Conservation (phyloP, 2,113 vertebrate species). For the Xyrauchen texanus region DNA sequence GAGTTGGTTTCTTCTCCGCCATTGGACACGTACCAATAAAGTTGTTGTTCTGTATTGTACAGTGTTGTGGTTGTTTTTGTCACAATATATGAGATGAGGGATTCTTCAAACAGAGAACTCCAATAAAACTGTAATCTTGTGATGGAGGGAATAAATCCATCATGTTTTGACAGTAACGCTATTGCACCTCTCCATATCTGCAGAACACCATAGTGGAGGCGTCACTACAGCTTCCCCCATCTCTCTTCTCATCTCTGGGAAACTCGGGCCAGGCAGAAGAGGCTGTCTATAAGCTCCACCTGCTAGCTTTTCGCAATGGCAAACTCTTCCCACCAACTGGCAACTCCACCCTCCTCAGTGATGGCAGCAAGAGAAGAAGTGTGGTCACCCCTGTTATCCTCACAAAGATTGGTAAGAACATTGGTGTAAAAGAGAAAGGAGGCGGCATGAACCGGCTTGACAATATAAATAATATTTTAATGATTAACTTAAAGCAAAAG, state of each 20-base stretch:
- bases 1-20: no score
- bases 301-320: constrained; percentile 93
- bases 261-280: constrained; percentile 80
- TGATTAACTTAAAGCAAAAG: no score
- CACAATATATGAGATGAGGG: background rate
- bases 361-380: constrained; percentile 84
- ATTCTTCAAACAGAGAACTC: background rate
- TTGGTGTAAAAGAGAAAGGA: no score
- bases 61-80: background rate
- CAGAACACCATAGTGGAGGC: constrained; percentile 93
- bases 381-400: constrained; percentile 94
- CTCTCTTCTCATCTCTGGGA: constrained; percentile 80
- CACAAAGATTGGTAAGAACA: constrained; percentile 84
- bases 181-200: constrained; percentile 5
- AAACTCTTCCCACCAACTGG: constrained; percentile 93
- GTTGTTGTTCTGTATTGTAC: background rate
- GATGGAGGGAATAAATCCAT: background rate
- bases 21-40: no score
- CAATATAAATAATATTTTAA: no score
- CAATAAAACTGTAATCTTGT: background rate
- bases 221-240: constrained; percentile 89
- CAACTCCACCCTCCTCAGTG: constrained; percentile 85
- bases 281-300: constrained; percentile 85
- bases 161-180: background rate
- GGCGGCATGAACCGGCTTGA: no score